Evolutionary conservation across 2,113 vertebrate species (phyloP).

Genomic region (Falcunculus frontatus): DNA sequence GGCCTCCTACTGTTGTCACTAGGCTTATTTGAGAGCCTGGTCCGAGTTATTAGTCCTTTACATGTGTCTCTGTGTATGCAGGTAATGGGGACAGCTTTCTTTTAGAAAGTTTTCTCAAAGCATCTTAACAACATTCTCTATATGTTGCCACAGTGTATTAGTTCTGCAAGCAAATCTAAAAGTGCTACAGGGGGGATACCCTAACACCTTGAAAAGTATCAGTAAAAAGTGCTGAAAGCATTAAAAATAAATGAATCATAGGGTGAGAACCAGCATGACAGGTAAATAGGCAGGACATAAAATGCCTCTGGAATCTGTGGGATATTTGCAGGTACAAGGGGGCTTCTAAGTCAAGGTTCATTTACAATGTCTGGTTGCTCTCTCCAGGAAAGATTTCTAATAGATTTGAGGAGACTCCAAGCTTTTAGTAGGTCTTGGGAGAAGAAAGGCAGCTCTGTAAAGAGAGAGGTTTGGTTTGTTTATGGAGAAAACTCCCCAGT

Average conservation of each 20-base stretch:
- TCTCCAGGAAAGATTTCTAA: conserved; percentile 74
- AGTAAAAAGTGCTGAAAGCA: conserved; percentile 72
- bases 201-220: conserved; percentile 66
- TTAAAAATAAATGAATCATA: conserved; percentile 77
- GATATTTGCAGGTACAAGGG: conserved; percentile 74
- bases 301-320: conserved; percentile 71
- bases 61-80: not conserved
- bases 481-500: conserved; percentile 70
- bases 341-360: conserved; percentile 74
- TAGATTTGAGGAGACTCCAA: conserved; percentile 74
- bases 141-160: conserved; percentile 36
- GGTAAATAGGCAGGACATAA: conserved; percentile 70
- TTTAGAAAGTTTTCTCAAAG: conserved; percentile 11
- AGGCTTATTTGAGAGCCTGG: not conserved
- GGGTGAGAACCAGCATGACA: conserved; percentile 70
- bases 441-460: conserved; percentile 79
- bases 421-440: conserved; percentile 64
- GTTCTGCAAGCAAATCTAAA: conserved; percentile 52
- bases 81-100: not conserved
- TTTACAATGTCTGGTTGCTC: conserved; percentile 79
- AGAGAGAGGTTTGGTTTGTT: conserved; percentile 69
- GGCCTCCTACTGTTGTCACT: not conserved
- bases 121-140: conserved; percentile 31
- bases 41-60: not conserved
- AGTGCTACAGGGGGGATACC: conserved; percentile 41